Base-by-base conservation (phyloP, 2,797 vertebrate genomes). In the Myioborus melanocephalus region DNA sequence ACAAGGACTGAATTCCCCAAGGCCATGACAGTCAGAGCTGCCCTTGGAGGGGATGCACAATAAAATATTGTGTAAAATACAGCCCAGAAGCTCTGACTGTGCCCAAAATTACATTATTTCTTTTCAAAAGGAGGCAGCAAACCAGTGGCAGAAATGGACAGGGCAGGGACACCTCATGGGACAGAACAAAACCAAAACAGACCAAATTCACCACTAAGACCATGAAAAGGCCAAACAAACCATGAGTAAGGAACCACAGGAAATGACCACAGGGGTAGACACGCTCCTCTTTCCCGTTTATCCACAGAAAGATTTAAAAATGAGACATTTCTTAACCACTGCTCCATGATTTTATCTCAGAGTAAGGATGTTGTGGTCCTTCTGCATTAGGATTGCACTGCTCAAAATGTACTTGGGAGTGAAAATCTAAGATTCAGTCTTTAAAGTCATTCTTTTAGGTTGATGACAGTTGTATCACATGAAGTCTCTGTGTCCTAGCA, bases 401-500 rank as follows among this genome's bases (percentile, higher is more conserved):
- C 80, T 89, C 75, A 75, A 72, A 94, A 86, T 57, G 59, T 12
- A 28, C 56, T 93, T 75, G 13, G 30, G 91, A 88, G 57, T 12
- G 35, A 21, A 94, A 93, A 95, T 50, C 66, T 10, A 59, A 73
- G 76, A 88, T 83, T 76, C 27, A 49, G 24, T 27, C 56, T 55
- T 81, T 76, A 89, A 89, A 93, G 76, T 73, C 53, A 83, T 90
- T 68, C 49, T 89, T 93, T 86, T 75, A 49, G 5, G 2, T 59
- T 81, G 83, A 72, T 87, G 88, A 76, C 71, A 93, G 80, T 94
- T 76, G 34, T 39, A 96, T 75, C 94, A 92, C 66, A 84, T 7
- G 10, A 86, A 94, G 61, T 65, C 75, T 70, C 86, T 80, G 96
- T 96, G 94, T 95, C 96, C 85, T 97, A 97, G 97, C 96, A 97